phyloP scores from a whole-genome alignment of 1,140 invertebrate genomes.

The Pseudomyrmex sp. region DNA sequence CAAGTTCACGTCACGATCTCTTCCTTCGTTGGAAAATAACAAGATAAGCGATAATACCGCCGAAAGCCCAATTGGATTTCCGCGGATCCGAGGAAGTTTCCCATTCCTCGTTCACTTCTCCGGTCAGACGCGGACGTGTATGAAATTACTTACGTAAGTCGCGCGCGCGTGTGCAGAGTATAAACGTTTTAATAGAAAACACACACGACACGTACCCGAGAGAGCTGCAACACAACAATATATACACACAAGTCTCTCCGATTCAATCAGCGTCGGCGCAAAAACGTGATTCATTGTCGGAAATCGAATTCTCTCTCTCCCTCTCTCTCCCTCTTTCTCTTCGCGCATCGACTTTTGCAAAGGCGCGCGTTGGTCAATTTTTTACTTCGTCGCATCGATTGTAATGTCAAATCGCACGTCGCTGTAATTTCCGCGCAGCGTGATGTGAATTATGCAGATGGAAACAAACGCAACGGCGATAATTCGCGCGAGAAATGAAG shows the following conservation, averaged over 20 bases:
- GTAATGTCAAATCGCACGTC: conserved; percentile 38
- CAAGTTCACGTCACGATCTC: conserved; percentile 20
- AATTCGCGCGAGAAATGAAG: conserved; percentile 11
- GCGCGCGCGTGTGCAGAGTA: too few species aligned
- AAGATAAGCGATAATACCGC: conserved; percentile 22
- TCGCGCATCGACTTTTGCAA: neutral
- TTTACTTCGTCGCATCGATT: conserved; percentile 15
- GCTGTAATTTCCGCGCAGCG: conserved; percentile 32
- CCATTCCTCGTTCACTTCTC: neutral
- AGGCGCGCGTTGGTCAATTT: neutral
- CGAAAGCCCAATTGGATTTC: neutral
- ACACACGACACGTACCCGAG: too few species aligned
- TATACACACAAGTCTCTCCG: neutral
- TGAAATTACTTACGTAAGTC: neutral
- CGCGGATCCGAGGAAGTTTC: neutral
- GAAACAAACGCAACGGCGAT: neutral
- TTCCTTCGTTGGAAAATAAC: conserved; percentile 3
- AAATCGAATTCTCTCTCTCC: conserved; percentile 2
- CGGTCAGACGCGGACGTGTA: neutral
- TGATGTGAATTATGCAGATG: conserved; percentile 50
- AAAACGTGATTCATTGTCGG: conserved; percentile 24
- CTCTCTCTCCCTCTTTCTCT: too few species aligned
- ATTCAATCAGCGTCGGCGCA: conserved; percentile 25
- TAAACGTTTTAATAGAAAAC: conserved; percentile 9
- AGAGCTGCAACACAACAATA: too few species aligned